Evolutionary conservation across 2,113 vertebrate species (phyloP), one percentile per base, ranked within the genome.

Genomic region (Boleophthalmus pectinirostris): DNA sequence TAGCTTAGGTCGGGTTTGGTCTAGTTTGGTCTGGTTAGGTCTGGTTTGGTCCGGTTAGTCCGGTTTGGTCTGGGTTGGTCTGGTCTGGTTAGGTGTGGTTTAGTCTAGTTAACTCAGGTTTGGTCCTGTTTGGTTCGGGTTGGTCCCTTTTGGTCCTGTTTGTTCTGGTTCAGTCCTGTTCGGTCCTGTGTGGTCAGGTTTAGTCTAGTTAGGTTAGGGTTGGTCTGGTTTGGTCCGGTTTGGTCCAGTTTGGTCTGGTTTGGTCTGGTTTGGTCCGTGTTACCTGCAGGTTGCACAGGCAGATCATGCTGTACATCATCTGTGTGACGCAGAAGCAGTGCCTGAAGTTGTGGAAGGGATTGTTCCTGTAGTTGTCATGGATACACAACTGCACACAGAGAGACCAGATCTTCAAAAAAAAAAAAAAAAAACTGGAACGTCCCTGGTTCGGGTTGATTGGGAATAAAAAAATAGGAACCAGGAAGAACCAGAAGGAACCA

Each of bases 251-350:
- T 14, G 12, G 24, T 29, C 25, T 3, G 13, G 24, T 16, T 23
- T 29, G 7, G 14, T 29, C 10, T 7, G 58, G 25, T 61, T 7
- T 33, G 25, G 58, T 25, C 15, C 15, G 11, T 10, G n/a, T 51
- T 86, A 99, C 98, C 97, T 98, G 95, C 35, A 99, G 95, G 78
- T 91, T 90, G 87, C 97, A 99, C 82, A 98, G 95, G 0, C 96
- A 95, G 77, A 98, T 94, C 96, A 99, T 97, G 86, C 98, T 96
- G 77, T 99, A 99, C 97, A 99, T 98, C 96, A 99, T 99, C 94
- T 99, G 98, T 23, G 97, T 94, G 33, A 99, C 98, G 4, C 98
- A 99, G 93, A 99, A 99, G 85, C 97, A 98, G 82, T 99, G 98
- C 18, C 97, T 96, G 86, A 99, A 99, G 89, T 99, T 99, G 85